Evolutionary conservation across 1,140 invertebrate species (phyloP), one percentile per base, ranked within the genome.

Genomic region (Penaeus indicus): DNA sequence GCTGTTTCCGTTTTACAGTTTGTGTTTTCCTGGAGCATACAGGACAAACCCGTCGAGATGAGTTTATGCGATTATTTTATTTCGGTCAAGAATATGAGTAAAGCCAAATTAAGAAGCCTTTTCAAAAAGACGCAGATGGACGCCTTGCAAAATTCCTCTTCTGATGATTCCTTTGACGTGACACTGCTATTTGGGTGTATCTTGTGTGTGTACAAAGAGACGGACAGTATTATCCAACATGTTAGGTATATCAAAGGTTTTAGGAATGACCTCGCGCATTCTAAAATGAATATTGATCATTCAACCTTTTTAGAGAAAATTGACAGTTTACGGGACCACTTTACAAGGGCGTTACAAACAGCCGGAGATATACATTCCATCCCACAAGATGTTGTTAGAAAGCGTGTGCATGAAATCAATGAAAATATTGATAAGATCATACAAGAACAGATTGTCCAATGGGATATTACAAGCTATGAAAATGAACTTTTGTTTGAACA

Each of bases 241-340:
- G 21, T 85, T 2, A 5, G 0, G 21, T 32, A 63, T 21, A 25
- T 85, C 22, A 85, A 85, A 85, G 47, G 19, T 19, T 85, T 86
- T 25, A 47, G 84, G 7, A 86, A 86, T 67, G 32, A 79, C 10
- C 8, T 79, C 0, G n/a, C 60, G 11, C 84, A 86, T 62, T 54
- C n/a, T 3, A 18, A 38, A 13, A 64, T 32, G n/a, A 3, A 21
- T 7, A 32, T 62, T 19, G n/a, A 11, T 25, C 13, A 78, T 4
- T n/a, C 19, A 13, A 69, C 63, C 13, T 79, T 86, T 21, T 25
- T 86, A 27, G 19, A 47, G 1, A 25, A 47, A 38, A 79, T 77
- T 10, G 84, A 86, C 10, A 18, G 19, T 2, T 62, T 86, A 3
- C 25, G 84, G 25, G 75, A 86, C 11, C 32, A 61, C 1, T 25